Evolutionary conservation across 2,113 vertebrate species (phyloP).

Genomic region (Toxotes chatareus): DNA sequence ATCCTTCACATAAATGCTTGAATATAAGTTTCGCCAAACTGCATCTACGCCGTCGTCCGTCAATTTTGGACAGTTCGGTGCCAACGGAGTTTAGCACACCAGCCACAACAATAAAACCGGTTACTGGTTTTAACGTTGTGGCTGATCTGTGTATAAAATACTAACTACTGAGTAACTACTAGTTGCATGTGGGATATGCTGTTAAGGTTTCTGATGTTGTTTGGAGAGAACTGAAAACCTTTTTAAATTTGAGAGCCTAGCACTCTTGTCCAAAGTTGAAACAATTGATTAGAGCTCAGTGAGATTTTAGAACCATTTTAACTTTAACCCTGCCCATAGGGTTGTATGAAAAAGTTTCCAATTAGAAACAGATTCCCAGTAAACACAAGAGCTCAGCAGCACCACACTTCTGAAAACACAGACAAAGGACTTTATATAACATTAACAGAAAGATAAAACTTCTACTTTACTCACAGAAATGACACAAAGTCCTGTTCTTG

Average conservation of each 20-base stretch:
- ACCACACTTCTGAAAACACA: background rate
- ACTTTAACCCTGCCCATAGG: background rate
- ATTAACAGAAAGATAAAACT: background rate
- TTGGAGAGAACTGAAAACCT: slow-evolving; percentile 18
- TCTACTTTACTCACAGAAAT: background rate
- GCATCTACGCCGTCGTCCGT: no score
- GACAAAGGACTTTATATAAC: background rate
- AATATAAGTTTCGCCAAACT: no score
- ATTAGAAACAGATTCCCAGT: background rate
- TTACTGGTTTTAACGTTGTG: no score
- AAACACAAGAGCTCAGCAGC: slow-evolving; percentile 2
- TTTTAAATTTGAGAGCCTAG: background rate
- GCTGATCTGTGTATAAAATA: no score
- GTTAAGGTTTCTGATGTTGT: background rate
- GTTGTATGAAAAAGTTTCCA: background rate
- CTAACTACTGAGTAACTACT: background rate
- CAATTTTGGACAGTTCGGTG: no score
- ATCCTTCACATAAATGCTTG: no score
- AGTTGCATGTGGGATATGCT: background rate
- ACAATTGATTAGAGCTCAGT: background rate
- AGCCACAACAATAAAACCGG: no score
- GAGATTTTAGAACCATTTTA: background rate
- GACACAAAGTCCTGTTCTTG: background rate
- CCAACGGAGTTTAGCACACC: no score
- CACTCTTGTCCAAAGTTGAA: background rate